A percentile compares a stretch with the other conserved stretches of the same genome.
Conservation (phyloP, 2,797 vertebrate species). For the Hipposideros larvatus region DNA sequence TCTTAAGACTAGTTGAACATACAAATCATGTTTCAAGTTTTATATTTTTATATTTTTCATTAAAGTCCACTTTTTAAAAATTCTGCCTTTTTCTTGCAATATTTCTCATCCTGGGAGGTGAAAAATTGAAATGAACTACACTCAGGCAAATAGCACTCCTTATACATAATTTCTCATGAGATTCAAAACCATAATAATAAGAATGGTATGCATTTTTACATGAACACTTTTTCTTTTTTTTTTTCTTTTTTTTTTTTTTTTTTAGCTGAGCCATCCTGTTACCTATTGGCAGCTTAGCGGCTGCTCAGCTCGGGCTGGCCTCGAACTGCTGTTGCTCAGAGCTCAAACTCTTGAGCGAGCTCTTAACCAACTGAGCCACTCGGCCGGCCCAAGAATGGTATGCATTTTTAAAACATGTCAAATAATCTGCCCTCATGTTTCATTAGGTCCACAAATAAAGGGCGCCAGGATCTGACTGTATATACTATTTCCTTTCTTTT, state of each 20-base stretch:
- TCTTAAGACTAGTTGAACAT: conserved; percentile 25
- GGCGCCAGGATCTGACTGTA: background rate
- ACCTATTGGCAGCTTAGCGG: no score
- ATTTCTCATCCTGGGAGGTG: conserved; percentile 41
- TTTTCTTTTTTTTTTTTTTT: no score
- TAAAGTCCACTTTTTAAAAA: conserved; percentile 79
- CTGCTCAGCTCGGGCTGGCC: no score
- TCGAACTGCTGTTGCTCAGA: no score
- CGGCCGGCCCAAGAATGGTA: no score
- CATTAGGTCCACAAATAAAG: background rate
- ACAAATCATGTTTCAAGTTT: conserved; percentile 78
- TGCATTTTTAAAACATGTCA: background rate
- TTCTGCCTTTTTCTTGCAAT: conserved; percentile 45
- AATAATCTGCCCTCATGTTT: background rate
- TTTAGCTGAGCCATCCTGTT: no score
- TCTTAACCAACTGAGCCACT: no score
- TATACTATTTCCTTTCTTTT: background rate
- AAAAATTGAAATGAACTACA: conserved; percentile 45
- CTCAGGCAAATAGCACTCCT: conserved; percentile 25
- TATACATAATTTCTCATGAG: conserved; percentile 32
- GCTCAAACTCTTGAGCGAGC: no score
- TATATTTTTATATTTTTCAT: conserved; percentile 86
- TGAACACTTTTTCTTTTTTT: no score
- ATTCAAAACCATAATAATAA: conserved; percentile 50
- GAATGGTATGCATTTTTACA: background rate